phyloP scores from a whole-genome alignment of 2,888 invertebrate genomes.

The Yponomeuta malinellus region DNA sequence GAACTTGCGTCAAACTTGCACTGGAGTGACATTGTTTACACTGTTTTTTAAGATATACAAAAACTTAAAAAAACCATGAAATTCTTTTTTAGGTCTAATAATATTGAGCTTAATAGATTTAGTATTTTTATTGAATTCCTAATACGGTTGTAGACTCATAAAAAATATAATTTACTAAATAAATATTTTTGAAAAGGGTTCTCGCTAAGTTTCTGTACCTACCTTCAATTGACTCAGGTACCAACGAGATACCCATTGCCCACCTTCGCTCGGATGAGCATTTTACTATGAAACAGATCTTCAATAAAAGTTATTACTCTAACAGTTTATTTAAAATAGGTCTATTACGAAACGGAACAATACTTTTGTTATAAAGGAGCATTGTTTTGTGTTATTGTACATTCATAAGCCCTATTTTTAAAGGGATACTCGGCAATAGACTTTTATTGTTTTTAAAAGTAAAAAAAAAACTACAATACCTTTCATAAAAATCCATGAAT shows the following conservation, averaged over 20 bases:
- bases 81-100: too few species aligned
- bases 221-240: background rate
- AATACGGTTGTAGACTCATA: too few species aligned
- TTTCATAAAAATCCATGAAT: background rate
- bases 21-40: too few species aligned
- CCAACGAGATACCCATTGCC: too few species aligned
- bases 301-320: conserved; percentile 12
- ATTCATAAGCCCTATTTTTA: background rate
- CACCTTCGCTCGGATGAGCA: conserved; percentile 45
- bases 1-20: too few species aligned
- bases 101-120: too few species aligned
- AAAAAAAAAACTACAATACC: background rate
- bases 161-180: too few species aligned
- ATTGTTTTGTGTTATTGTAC: background rate
- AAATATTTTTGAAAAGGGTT: too few species aligned
- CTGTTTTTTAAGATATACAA: too few species aligned
- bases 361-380: background rate
- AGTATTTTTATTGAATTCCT: too few species aligned
- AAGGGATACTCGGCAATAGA: background rate
- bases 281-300: conserved; percentile 39
- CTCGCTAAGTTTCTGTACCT: background rate
- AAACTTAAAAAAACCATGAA: too few species aligned
- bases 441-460: background rate
- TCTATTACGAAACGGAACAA: background rate
- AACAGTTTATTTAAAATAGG: background rate